phyloP scores from a whole-genome alignment of 2,888 invertebrate species.

The Operophtera brumata region DNA sequence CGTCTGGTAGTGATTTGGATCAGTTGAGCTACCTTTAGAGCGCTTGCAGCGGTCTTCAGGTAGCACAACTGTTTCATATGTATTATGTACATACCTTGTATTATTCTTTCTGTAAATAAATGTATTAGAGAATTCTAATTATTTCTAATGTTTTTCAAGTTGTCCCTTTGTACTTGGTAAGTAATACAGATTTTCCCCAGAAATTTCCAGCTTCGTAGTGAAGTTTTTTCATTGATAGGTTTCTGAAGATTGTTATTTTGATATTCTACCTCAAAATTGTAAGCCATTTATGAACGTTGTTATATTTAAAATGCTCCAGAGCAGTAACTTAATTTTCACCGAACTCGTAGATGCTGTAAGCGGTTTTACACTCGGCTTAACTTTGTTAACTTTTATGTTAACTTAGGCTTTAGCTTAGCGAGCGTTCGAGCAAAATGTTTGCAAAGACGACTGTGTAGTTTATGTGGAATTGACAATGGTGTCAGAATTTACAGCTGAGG shows the following conservation, averaged over 20 bases:
- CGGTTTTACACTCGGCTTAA: conserved; percentile 49
- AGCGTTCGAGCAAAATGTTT: conserved; percentile 9
- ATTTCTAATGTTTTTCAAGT: too few relatives aligned
- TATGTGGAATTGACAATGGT: not conserved
- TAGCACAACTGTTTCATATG: too few relatives aligned
- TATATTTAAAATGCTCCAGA: conserved; percentile 17
- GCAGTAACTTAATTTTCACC: conserved; percentile 48
- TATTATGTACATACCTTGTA: too few relatives aligned
- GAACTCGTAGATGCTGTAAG: conserved; percentile 43
- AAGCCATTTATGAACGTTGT: too few relatives aligned
- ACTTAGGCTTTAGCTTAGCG: conserved; percentile 39
- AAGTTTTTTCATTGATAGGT: not conserved
- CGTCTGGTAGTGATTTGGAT: too few relatives aligned
- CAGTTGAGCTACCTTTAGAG: too few relatives aligned
- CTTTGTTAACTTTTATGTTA: conserved; percentile 42
- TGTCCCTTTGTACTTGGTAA: too few relatives aligned
- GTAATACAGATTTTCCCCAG: not conserved
- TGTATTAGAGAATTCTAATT: too few relatives aligned
- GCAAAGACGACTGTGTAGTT: not conserved
- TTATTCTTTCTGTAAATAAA: too few relatives aligned
- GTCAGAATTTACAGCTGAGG: not conserved
- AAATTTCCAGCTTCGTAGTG: not conserved
- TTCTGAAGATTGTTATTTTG: conserved; percentile 5
- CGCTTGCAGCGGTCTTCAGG: too few relatives aligned
- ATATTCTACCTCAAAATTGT: too few relatives aligned